These are phyloP conservation scores for Marisa cornuarietis DNA, from an alignment of 1,140 invertebrate genomes.

Conservation along the genomic window DNA sequence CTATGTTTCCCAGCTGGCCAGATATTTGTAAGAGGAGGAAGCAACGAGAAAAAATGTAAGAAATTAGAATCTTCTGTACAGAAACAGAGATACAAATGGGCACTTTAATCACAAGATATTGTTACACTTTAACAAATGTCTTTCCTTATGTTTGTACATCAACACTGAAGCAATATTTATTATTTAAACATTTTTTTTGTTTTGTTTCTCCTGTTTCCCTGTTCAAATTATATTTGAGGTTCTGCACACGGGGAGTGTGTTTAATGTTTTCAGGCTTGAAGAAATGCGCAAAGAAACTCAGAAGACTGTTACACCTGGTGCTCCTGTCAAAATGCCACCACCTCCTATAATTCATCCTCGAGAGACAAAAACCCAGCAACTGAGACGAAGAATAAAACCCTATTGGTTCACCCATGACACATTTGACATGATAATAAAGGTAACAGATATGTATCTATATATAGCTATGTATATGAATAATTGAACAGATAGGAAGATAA, in stretches of 20 bases:
- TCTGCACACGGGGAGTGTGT: no score
- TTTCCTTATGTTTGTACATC: no score
- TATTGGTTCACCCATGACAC: no score
- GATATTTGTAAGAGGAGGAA: constrained; percentile 52
- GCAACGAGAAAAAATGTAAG: constrained; percentile 55
- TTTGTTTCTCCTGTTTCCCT: no score
- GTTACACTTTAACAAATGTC: not conserved
- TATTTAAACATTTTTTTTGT: no score
- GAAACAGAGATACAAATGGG: not conserved
- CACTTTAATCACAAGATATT: not conserved
- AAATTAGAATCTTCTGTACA: constrained; percentile 5
- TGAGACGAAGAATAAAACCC: not conserved
- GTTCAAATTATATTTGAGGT: no score
- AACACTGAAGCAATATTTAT: no score
- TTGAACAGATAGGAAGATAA: no score
- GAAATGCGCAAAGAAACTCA: not conserved
- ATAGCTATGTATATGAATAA: no score
- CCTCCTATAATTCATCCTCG: not conserved
- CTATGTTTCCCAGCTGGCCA: constrained; percentile 61
- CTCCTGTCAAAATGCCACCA: not conserved
- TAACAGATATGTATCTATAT: no score
- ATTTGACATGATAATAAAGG: no score
- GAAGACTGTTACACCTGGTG: not conserved
- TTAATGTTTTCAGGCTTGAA: not conserved
- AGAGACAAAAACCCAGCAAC: not conserved